A percentile compares a stretch with the other conserved stretches of the same genome.
These are phyloP conservation scores for Umimayanthus kanabou DNA, from an alignment of 92 coral and sea anemone genomes.

Conservation along the genomic window DNA sequence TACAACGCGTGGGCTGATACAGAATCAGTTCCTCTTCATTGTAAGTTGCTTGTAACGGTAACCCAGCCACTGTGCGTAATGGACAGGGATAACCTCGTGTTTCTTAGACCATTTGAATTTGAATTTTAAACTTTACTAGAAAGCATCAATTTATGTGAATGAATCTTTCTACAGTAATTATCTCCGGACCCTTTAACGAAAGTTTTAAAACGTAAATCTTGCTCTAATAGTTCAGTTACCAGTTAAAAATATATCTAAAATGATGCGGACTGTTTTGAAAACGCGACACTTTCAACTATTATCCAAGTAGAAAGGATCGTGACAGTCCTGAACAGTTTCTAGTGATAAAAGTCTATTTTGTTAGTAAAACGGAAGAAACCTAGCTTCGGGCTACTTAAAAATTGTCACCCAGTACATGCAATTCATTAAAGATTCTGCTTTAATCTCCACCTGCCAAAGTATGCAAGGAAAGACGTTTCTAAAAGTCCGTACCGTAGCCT, in stretches of 20 bases:
- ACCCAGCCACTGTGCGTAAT: neutral
- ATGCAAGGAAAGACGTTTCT: neutral
- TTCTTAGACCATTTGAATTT: neutral
- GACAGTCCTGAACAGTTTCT: neutral
- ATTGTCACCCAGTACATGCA: neutral
- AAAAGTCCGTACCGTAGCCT: neutral
- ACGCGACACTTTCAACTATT: neutral
- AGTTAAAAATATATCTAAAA: too few relatives aligned
- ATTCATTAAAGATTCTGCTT: slow-evolving; percentile 1
- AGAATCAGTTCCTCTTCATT: neutral
- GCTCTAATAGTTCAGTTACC: neutral
- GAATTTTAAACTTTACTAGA: neutral
- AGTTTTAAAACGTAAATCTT: too few relatives aligned
- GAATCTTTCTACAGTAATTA: neutral
- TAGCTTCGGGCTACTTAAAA: neutral
- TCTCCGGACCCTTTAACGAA: neutral
- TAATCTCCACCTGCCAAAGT: slow-evolving; percentile 10
- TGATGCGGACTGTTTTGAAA: too few relatives aligned
- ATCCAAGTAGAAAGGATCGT: neutral
- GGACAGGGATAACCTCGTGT: neutral
- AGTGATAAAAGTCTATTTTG: neutral
- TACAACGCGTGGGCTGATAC: neutral
- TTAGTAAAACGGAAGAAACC: neutral
- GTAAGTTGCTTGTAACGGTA: neutral
- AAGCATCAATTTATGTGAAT: neutral